Evolutionary conservation across 2,113 vertebrate species (phyloP), one percentile per base, ranked within the genome.

Genomic region (Apeltes quadracus): DNA sequence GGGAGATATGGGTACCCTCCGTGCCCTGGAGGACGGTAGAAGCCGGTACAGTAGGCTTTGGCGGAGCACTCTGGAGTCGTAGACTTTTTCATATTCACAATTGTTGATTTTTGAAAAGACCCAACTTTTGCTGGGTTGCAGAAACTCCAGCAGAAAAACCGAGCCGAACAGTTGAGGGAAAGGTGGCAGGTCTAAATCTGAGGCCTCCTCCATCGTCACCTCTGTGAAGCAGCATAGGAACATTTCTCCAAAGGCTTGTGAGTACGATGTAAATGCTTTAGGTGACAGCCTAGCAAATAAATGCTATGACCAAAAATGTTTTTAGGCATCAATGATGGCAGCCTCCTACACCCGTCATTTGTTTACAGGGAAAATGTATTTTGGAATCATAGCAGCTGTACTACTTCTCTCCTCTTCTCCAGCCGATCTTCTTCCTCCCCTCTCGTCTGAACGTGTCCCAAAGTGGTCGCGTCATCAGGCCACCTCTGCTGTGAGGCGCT

Each of bases 211-310:
- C 25, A 75, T 15, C 7, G 76, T 14, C 4, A 1, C 1, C 2
- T 48, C 71, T 36, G 41, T 43, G 10, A 80, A 64, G 9, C 50
- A 0, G 1, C 12, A 34, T 3, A 66, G 1, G n/a, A 13, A 54
- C 27, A 75, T 39, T 3, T 2, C 78, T n/a, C 34, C 55, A 0
- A 72, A 70, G 16, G 84, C 79, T 5, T 9, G 89, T 90, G 57
- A 83, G 86, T 75, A 15, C 3, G 46, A 27, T 1, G 61, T 7
- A 53, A 50, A 32, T 3, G 2, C 18, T 32, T 50, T 18, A 16
- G 3, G 6, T 38, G 44, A 53, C 25, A 36, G 13, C 43, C 43
- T 25, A 15, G 27, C 11, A 54, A 59, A 20, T 15, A 34, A 59
- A 34, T 53, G 8, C 8, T 36, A 13, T 22, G 27, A 14, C n/a